Percentiles rank a stretch among this genome's conserved stretches.
Evolutionary conservation across 2,797 vertebrate species (phyloP).

Genomic region (Steatocranus sp.): DNA sequence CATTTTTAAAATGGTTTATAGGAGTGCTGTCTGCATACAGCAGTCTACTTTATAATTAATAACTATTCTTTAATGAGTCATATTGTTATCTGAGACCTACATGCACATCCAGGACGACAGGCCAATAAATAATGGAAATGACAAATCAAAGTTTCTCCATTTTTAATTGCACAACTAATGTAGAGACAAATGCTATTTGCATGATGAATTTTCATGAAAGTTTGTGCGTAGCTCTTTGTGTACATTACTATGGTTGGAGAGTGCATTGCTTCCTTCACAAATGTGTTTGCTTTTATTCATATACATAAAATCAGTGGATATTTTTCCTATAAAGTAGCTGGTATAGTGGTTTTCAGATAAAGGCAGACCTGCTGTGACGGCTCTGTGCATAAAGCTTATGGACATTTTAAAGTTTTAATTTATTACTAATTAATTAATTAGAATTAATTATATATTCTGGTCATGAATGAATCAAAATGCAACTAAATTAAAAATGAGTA

Average conservation of each 20-base stretch:
- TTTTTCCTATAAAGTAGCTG: not conserved
- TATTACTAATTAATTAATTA: not conserved
- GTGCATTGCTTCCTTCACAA: not conserved
- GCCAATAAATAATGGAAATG: not conserved
- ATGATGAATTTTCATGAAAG: not conserved
- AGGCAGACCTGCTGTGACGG: not conserved
- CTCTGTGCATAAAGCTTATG: not conserved
- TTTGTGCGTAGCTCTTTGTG: not conserved
- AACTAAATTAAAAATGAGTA: not conserved
- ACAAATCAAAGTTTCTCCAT: not conserved
- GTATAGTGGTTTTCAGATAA: not conserved
- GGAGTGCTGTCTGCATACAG: not conserved
- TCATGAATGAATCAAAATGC: not conserved
- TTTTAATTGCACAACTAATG: not conserved
- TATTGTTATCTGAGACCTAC: not conserved
- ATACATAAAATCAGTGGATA: not conserved
- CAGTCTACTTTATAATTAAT: not conserved
- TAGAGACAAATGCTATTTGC: not conserved
- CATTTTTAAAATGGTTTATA: not conserved
- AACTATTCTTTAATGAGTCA: not conserved
- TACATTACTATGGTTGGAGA: not conserved
- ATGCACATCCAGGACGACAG: not conserved
- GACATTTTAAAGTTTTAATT: not conserved
- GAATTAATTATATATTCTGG: not conserved
- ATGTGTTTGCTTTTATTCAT: not conserved